Evolutionary conservation across 2,888 invertebrate genomes (phyloP).

Genomic region (Dendrolimus pini): DNA sequence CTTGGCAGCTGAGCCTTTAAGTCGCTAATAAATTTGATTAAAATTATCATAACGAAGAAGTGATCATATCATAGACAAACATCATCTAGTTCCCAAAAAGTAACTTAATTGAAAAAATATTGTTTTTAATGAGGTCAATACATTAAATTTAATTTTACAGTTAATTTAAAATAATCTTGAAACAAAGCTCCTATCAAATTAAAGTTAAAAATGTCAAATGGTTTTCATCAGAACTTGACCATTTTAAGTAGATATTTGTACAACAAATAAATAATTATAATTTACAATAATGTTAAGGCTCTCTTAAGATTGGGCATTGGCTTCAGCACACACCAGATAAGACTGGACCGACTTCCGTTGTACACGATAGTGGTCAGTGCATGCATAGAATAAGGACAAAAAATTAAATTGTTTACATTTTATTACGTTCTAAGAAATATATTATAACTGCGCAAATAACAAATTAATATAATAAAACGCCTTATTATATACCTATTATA

Average conservation of each 20-base stretch:
- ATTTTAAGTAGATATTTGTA: not conserved
- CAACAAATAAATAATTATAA: not conserved
- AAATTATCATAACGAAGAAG: too few relatives aligned
- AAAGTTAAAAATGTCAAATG: not conserved
- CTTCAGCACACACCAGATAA: not conserved
- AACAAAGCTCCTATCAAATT: not conserved
- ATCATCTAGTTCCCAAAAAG: too few relatives aligned
- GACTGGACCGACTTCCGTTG: constrained; percentile 17
- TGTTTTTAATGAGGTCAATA: not conserved
- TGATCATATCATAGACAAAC: too few relatives aligned
- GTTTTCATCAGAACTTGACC: not conserved
- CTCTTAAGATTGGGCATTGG: not conserved
- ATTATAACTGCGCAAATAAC: not conserved
- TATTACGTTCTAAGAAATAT: constrained; percentile 1
- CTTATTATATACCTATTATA: too few relatives aligned
- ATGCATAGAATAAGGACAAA: constrained; percentile 21
- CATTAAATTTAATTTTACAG: not conserved
- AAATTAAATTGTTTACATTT: constrained; percentile 8
- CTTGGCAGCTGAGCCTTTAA: too few relatives aligned
- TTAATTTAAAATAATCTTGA: not conserved
- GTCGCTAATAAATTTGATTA: too few relatives aligned
- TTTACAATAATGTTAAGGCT: not conserved
- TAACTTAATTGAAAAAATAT: too few relatives aligned
- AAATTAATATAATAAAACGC: not conserved
- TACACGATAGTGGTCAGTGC: constrained; percentile 16